Evolutionary conservation across 1,140 invertebrate genomes (phyloP).

Genomic region (Calosoma granatense): DNA sequence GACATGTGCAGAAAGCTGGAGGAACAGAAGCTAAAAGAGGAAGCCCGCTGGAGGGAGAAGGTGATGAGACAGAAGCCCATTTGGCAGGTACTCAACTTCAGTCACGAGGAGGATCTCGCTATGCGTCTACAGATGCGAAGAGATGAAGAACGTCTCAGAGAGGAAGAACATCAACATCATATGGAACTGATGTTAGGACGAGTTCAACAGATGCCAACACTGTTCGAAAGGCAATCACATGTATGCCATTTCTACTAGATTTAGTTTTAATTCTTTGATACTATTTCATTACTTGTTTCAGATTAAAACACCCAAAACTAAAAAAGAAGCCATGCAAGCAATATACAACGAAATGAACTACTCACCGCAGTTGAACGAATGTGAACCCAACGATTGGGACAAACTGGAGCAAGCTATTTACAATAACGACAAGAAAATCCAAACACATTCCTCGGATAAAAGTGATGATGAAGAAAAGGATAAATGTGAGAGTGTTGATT

Average conservation of each 20-base stretch:
- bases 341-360: not conserved
- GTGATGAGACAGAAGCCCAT: constrained; percentile 52
- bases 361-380: constrained; percentile 18
- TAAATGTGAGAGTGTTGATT: constrained; percentile 32
- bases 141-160: constrained; percentile 52
- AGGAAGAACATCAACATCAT: constrained; percentile 52
- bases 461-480: constrained; percentile 36
- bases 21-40: constrained; percentile 45
- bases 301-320: not conserved
- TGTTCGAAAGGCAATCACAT: constrained; percentile 60
- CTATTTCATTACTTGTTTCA: constrained; percentile 6
- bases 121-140: constrained; percentile 50
- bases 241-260: constrained; percentile 31
- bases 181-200: constrained; percentile 62
- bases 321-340: not conserved
- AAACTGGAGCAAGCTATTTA: constrained; percentile 21
- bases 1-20: constrained; percentile 47
- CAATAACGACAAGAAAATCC: constrained; percentile 22
- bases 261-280: constrained; percentile 15
- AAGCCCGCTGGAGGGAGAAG: constrained; percentile 45
- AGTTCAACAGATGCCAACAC: constrained; percentile 54
- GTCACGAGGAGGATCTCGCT: constrained; percentile 55
- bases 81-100: constrained; percentile 56
- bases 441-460: constrained; percentile 33
- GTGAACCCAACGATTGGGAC: constrained; percentile 17